Conservation (phyloP, 2,888 invertebrate species). For the Hypercompe scribonia region DNA sequence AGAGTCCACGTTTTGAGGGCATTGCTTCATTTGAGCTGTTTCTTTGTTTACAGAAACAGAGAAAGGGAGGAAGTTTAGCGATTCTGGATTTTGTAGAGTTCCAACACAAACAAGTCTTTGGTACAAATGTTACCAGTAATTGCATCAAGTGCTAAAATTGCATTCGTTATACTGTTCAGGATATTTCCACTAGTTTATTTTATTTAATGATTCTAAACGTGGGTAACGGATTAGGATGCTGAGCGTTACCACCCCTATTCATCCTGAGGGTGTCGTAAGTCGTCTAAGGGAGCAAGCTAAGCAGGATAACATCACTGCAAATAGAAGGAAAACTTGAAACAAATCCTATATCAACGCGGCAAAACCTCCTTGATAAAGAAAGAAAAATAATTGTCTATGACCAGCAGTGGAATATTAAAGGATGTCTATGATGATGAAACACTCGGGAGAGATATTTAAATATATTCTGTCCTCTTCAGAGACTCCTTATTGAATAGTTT, state of each 20-base stretch:
- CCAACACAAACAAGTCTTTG: neutral
- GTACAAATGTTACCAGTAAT: neutral
- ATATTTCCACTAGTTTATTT: neutral
- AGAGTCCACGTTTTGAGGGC: neutral
- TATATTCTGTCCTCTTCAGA: neutral
- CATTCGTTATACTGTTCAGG: neutral
- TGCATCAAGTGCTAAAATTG: neutral
- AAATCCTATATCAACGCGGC: no score
- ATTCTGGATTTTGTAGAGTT: neutral
- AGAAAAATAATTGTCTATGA: no score
- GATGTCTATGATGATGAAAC: no score
- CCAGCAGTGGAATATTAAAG: no score
- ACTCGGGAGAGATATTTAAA: neutral
- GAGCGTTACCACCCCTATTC: no score
- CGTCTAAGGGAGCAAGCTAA: no score
- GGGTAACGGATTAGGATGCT: no score
- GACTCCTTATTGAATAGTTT: neutral
- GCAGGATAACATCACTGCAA: no score
- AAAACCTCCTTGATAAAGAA: no score
- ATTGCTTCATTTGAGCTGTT: neutral
- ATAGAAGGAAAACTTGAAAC: no score
- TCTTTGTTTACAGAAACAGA: neutral
- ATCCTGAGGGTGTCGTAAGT: no score
- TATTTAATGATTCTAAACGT: conserved; percentile 1
- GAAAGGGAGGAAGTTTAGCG: neutral